Base-by-base conservation (phyloP, 2,113 vertebrate species). In the Cranoglanis bouderius region DNA sequence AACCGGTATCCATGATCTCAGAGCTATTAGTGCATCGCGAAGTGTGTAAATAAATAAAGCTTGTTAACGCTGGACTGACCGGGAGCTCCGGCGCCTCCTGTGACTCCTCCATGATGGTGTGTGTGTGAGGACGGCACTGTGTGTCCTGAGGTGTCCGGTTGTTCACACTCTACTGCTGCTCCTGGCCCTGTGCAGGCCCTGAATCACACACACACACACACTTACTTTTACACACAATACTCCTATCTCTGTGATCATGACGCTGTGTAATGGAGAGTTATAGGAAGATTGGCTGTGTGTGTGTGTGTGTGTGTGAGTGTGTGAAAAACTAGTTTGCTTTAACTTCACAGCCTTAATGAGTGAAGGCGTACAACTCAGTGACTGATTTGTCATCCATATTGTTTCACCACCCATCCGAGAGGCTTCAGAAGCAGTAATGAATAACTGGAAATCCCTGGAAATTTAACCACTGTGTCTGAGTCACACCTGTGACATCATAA, bases 51-150 rank as follows among this genome's bases (percentile, higher is more conserved):
- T 70, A 51, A 49, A 38, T 43, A 67, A 67, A 32, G 16, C 57
- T 24, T 7, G 5, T 24, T 43, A 35, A 67, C 43, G 2, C 12
- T 72, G 40, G 40, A 94, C 95, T 96, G 87, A 96, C 96, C 90
- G 95, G 96, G 88, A 94, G 89, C 85, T 94, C 94, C 14, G 89
- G 67, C 65, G 92, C 94, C 89, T 96, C 95, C 92, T 94, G 95
- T 57, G 93, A 90, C 81, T 95, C 94, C 3, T 95, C 95, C 96
- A 96, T 96, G 90, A 92, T 90, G 46, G 61, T 29, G 24, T 63
- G 81, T 8, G 74, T 53, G 67, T 43, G 80, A 67, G 16, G 77
- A 75, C 74, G 81, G 72, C 93, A 92, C 90, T 0, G 92, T 89
- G 91, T 85, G 87, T 83, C 89, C 88, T 53, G 92, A 91, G 87